Conservation (phyloP, 2,888 invertebrate genomes). For the Limenitis arthemis region DNA sequence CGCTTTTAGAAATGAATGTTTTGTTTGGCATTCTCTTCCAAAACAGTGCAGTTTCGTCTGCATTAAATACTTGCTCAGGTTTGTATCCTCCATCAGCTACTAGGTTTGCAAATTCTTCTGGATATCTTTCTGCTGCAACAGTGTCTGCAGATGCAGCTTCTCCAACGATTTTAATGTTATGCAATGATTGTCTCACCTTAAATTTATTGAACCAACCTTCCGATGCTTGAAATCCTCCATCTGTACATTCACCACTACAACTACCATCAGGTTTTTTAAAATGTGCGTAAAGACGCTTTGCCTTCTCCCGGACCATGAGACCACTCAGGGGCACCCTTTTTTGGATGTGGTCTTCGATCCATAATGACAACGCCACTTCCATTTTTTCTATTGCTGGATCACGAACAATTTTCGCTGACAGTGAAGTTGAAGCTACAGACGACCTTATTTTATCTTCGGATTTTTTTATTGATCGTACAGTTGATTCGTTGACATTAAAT, state of each 20-base stretch:
- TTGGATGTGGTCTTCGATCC: constrained; percentile 26
- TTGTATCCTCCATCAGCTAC: constrained; percentile 22
- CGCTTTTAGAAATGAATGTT: constrained; percentile 27
- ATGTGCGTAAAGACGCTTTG: constrained; percentile 28
- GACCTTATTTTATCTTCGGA: constrained; percentile 26
- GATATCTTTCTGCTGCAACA: constrained; percentile 26
- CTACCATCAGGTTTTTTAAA: constrained; percentile 22
- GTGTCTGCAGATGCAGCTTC: constrained; percentile 26
- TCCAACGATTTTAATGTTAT: constrained; percentile 25
- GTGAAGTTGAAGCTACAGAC: constrained; percentile 28
- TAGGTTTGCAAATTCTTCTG: constrained; percentile 26
- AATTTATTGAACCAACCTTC: constrained; percentile 29
- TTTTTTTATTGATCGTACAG: constrained; percentile 22
- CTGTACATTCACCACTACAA: constrained; percentile 17
- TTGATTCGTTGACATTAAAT: constrained; percentile 25
- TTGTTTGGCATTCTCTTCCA: constrained; percentile 29
- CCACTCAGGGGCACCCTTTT: constrained; percentile 25
- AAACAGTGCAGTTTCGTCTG: constrained; percentile 27
- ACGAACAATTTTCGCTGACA: constrained; percentile 28
- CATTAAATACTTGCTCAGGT: constrained; percentile 29
- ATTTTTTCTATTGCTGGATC: constrained; percentile 27
- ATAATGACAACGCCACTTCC: constrained; percentile 27
- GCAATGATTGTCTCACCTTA: constrained; percentile 26
- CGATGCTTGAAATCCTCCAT: constrained; percentile 22
- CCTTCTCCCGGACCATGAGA: constrained; percentile 25